A percentile compares a stretch with the other conserved stretches of the same genome.
Conservation (phyloP, 2,888 invertebrate genomes). For the Tanaodytes sp. region DNA sequence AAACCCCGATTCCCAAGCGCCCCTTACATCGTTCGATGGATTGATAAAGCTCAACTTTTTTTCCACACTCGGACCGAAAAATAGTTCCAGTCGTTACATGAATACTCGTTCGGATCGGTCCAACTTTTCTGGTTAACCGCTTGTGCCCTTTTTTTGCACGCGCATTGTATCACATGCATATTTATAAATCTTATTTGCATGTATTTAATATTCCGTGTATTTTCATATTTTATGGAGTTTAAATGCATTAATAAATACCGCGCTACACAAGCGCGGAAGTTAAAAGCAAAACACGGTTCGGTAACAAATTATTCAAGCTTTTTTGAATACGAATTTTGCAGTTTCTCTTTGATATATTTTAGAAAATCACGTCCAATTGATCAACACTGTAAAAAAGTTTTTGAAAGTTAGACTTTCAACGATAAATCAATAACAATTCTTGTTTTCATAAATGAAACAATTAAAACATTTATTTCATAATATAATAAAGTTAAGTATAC, state of each 20-base stretch:
- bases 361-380: too few species aligned
- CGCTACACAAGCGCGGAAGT: too few species aligned
- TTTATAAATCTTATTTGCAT: conserved; percentile 46
- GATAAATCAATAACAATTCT: too few species aligned
- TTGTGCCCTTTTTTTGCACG: conserved; percentile 38
- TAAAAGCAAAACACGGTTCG: too few species aligned
- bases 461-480: too few species aligned
- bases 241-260: conserved; percentile 38
- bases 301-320: too few species aligned
- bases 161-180: conserved; percentile 45
- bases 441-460: too few species aligned
- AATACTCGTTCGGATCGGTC: conserved; percentile 44
- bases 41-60: conserved; percentile 58
- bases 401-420: too few species aligned
- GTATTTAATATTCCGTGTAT: conserved; percentile 42
- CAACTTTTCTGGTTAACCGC: conserved; percentile 36
- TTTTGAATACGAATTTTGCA: too few species aligned
- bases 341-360: too few species aligned
- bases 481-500: too few species aligned
- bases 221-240: conserved; percentile 35
- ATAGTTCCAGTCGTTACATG: conserved; percentile 39
- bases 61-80: conserved; percentile 31
- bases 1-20: conserved; percentile 65
- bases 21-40: conserved; percentile 56
- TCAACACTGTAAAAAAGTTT: too few species aligned